Evolutionary conservation across 2,888 invertebrate species (phyloP).

Genomic region (Mongoloraphidia duomilia): DNA sequence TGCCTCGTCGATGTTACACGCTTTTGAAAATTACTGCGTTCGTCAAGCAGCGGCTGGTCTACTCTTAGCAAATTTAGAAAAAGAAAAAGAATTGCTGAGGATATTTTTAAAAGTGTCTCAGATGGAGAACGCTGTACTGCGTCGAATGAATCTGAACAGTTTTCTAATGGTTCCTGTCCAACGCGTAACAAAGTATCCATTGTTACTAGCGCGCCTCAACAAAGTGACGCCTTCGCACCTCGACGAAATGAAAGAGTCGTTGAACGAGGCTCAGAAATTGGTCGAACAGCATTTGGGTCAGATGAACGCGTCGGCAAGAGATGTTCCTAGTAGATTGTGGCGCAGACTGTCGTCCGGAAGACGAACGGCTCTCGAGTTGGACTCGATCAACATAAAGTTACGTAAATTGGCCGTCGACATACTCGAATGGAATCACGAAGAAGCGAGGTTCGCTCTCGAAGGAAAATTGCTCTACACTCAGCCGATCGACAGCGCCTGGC

Average conservation of each 20-base stretch:
- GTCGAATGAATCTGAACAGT: conserved; percentile 94
- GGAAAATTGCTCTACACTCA: conserved; percentile 78
- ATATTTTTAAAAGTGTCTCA: conserved; percentile 92
- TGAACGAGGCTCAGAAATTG: conserved; percentile 79
- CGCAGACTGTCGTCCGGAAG: conserved; percentile 57
- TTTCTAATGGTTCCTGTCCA: conserved; percentile 97
- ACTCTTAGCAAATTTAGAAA: conserved; percentile 77
- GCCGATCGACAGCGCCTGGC: conserved; percentile 83
- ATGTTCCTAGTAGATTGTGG: conserved; percentile 83
- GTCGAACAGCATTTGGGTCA: conserved; percentile 87
- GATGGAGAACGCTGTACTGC: conserved; percentile 85
- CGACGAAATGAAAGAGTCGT: conserved; percentile 64
- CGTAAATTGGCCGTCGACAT: conserved; percentile 89
- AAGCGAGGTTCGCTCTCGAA: conserved; percentile 81
- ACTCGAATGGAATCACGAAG: conserved; percentile 87
- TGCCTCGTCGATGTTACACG: conserved; percentile 82
- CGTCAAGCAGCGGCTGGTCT: conserved; percentile 83
- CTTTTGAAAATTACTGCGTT: conserved; percentile 90
- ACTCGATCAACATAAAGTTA: conserved; percentile 77
- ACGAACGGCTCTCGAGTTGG: conserved; percentile 66
- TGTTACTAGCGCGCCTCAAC: conserved; percentile 75
- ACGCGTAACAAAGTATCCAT: conserved; percentile 91
- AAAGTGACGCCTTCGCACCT: conserved; percentile 81
- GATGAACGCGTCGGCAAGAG: conserved; percentile 87
- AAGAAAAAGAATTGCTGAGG: conserved; percentile 84